Percentiles rank a stretch among this genome's conserved stretches.
Evolutionary conservation across 2,797 vertebrate species (phyloP).

Genomic region (Halcyon leucocephala): DNA sequence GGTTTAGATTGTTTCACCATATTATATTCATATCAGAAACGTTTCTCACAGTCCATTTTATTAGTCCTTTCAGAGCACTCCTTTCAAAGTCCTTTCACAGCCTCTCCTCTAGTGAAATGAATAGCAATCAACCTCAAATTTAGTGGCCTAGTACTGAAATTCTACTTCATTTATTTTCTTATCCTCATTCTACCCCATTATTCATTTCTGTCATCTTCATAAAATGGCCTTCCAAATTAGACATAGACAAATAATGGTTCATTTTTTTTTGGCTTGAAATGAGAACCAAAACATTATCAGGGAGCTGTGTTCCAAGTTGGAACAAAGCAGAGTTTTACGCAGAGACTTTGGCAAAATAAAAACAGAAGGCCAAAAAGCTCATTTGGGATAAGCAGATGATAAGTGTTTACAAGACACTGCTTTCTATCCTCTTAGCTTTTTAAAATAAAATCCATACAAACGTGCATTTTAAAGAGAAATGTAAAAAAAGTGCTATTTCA

Average conservation of each 20-base stretch:
- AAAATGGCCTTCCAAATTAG: not conserved
- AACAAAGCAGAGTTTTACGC: not conserved
- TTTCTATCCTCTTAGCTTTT: not conserved
- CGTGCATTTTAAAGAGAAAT: not conserved
- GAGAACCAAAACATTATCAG: not conserved
- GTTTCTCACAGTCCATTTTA: not conserved
- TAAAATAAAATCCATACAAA: not conserved
- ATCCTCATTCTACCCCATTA: not conserved
- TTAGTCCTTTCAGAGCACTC: not conserved
- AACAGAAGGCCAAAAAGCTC: not conserved
- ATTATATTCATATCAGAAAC: not conserved
- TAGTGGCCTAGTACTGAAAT: not conserved
- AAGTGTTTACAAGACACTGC: not conserved
- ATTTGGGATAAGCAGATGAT: not conserved
- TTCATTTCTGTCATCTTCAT: not conserved
- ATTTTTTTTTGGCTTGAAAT: not conserved
- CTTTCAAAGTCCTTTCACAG: not conserved
- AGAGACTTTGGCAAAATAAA: not conserved
- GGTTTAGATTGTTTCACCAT: not conserved
- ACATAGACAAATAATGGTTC: not conserved
- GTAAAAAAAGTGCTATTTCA: not conserved
- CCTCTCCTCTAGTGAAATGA: not conserved
- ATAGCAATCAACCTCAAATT: not conserved
- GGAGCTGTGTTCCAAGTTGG: not conserved
- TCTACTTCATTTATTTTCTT: not conserved